phyloP scores from a whole-genome alignment of 2,888 invertebrate genomes.

The Incurvaria masculella region DNA sequence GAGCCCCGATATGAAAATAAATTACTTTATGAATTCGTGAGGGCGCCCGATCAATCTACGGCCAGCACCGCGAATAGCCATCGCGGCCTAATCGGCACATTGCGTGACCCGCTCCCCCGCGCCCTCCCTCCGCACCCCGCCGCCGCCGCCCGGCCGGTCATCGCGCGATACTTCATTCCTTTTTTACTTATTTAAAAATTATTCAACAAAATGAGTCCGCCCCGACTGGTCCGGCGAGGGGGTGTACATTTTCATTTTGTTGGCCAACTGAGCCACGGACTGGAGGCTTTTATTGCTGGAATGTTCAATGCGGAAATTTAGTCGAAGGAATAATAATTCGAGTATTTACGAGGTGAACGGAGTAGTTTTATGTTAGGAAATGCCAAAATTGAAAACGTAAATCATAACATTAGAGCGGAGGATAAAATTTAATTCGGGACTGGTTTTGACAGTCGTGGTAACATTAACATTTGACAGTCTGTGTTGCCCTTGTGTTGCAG shows the following conservation, averaged over 20 bases:
- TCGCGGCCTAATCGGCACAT: constrained; percentile 15
- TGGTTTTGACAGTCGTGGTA: too few relatives aligned
- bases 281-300: too few relatives aligned
- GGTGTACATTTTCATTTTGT: background rate
- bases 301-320: too few relatives aligned
- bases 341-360: too few relatives aligned
- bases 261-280: background rate
- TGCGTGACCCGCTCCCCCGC: background rate
- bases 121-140: background rate
- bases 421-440: too few relatives aligned
- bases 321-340: too few relatives aligned
- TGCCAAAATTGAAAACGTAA: too few relatives aligned
- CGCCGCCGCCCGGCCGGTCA: background rate
- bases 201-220: background rate
- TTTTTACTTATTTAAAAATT: background rate
- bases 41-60: background rate
- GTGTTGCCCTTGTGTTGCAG: too few relatives aligned
- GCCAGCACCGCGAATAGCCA: background rate
- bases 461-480: too few relatives aligned
- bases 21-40: background rate
- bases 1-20: background rate
- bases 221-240: background rate
- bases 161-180: background rate
- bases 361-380: too few relatives aligned
- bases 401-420: too few relatives aligned